Conservation (phyloP, 2,888 invertebrate genomes). For the Phytoseiulus persimilis region DNA sequence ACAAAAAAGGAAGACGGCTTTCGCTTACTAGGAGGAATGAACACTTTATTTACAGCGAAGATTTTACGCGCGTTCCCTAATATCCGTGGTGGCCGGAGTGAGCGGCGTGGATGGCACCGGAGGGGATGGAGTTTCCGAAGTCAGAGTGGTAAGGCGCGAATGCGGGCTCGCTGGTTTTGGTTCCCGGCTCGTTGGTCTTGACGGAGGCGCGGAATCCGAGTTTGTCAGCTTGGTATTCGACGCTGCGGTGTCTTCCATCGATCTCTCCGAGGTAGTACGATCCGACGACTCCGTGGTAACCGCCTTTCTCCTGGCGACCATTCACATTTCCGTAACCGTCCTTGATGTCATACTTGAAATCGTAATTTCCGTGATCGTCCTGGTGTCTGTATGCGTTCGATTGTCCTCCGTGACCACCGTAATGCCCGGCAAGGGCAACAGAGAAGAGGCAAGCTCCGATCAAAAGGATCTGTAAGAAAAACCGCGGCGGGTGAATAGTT, state of each 20-base stretch:
- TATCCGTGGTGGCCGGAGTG: not conserved
- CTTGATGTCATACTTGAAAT: slow-evolving; percentile 36
- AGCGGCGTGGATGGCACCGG: slow-evolving; percentile 11
- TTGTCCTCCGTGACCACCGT: slow-evolving; percentile 9
- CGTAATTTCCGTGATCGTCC: slow-evolving; percentile 34
- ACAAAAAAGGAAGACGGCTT: not conserved
- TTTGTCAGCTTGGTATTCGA: slow-evolving; percentile 20
- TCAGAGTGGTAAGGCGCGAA: slow-evolving; percentile 20
- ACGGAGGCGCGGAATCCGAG: slow-evolving; percentile 23
- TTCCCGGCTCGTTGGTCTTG: slow-evolving; percentile 32
- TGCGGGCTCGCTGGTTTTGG: slow-evolving; percentile 30
- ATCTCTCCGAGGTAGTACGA: slow-evolving; percentile 35
- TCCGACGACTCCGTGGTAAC: not conserved
- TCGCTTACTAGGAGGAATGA: not conserved
- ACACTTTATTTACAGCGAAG: not conserved
- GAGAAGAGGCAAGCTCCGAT: not conserved
- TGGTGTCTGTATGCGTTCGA: slow-evolving; percentile 13
- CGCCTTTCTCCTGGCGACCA: slow-evolving; percentile 25
- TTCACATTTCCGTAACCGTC: slow-evolving; percentile 30
- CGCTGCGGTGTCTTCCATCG: slow-evolving; percentile 31
- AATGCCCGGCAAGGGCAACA: slow-evolving; percentile 14
- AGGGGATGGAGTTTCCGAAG: slow-evolving; percentile 30
- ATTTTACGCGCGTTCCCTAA: not conserved
- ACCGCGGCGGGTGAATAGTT: not conserved
- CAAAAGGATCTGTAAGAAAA: slow-evolving; percentile 17